A percentile compares a stretch with the other conserved stretches of the same genome.
These are phyloP conservation scores for Morus bassanus DNA, from an alignment of 2,797 vertebrate genomes.

Conservation along the genomic window DNA sequence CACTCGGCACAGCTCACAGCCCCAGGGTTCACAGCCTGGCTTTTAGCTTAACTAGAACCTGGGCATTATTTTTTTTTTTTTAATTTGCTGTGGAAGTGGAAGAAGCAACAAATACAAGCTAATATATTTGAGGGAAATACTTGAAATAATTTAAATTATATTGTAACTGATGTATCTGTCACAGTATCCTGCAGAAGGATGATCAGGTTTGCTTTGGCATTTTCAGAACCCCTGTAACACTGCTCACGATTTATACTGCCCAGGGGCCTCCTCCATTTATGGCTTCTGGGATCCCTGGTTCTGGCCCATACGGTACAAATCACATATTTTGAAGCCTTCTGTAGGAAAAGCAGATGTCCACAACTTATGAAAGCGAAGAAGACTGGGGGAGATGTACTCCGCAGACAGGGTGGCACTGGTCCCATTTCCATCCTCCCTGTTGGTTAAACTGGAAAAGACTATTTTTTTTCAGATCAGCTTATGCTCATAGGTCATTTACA, in stretches of 20 bases:
- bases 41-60: background rate
- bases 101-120: background rate
- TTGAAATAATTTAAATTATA: background rate
- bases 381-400: background rate
- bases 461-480: background rate
- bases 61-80: background rate
- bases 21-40: background rate
- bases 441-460: background rate
- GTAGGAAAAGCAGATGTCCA: background rate
- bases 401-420: background rate
- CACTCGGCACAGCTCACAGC: fast-evolving
- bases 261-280: background rate
- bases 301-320: background rate
- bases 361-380: background rate
- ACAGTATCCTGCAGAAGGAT: background rate
- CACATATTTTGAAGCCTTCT: background rate
- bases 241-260: background rate
- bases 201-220: background rate
- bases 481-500: background rate
- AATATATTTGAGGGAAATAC: background rate
- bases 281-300: background rate
- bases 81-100: background rate
- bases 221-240: background rate
- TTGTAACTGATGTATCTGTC: background rate
- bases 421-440: background rate